Conservation (phyloP, 1,140 invertebrate species). For the Panagrolaimus sp. region DNA sequence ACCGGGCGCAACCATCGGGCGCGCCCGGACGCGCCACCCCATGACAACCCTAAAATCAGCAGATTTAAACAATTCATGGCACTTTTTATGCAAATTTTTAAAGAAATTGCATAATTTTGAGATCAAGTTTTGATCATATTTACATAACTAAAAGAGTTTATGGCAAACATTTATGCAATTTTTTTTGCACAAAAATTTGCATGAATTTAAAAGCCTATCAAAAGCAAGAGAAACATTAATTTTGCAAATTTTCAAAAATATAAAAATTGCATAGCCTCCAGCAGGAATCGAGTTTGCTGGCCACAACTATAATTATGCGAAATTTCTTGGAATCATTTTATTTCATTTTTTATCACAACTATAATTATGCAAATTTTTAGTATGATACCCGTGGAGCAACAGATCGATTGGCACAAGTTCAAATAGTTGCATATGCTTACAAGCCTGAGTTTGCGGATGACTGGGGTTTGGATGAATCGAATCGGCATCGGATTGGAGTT, state of each 20-base stretch:
- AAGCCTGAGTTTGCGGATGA: conserved; percentile 79
- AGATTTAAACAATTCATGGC: conserved; percentile 4
- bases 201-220: too few relatives aligned
- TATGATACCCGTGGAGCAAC: conserved; percentile 79
- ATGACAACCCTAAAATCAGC: too few relatives aligned
- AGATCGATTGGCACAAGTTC: conserved; percentile 79
- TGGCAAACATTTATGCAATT: conserved; percentile 8
- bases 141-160: not conserved
- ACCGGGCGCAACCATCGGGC: too few relatives aligned
- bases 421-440: conserved; percentile 85
- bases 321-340: not conserved
- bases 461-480: conserved; percentile 70
- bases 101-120: not conserved
- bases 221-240: too few relatives aligned
- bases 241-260: too few relatives aligned
- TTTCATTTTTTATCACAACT: not conserved
- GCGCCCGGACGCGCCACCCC: too few relatives aligned
- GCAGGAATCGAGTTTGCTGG: not conserved
- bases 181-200: too few relatives aligned
- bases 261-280: too few relatives aligned
- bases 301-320: conserved; percentile 1
- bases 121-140: not conserved
- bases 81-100: conserved; percentile 2
- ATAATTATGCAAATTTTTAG: conserved; percentile 55
- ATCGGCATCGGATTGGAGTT: conserved; percentile 67